These are phyloP conservation scores for Aphidius ervi DNA, from an alignment of 1,140 invertebrate genomes.

Conservation along the genomic window DNA sequence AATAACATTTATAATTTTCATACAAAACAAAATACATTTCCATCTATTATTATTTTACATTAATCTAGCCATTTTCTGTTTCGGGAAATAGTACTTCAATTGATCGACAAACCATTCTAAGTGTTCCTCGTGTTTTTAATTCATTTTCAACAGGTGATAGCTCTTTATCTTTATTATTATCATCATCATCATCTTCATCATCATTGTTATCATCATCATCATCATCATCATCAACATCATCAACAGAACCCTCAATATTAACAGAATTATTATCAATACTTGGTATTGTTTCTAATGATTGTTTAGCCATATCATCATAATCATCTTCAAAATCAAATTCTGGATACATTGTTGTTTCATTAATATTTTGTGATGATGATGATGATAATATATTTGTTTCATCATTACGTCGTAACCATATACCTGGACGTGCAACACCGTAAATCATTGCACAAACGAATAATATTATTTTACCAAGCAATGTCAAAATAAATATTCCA, in stretches of 20 bases:
- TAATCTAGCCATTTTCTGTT: constrained; percentile 9
- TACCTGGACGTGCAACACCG: constrained; percentile 25
- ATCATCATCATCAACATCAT: too few relatives aligned
- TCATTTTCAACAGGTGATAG: not conserved
- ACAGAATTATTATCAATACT: constrained; percentile 20
- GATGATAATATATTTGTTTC: not conserved
- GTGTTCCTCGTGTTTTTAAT: constrained; percentile 10
- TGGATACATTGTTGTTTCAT: constrained; percentile 35
- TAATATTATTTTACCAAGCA: constrained; percentile 34
- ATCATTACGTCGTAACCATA: not conserved
- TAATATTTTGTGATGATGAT: too few relatives aligned
- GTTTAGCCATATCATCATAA: constrained; percentile 28
- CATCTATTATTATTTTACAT: not conserved
- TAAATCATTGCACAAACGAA: constrained; percentile 37
- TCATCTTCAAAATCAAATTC: constrained; percentile 37
- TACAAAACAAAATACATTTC: not conserved
- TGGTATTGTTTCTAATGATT: constrained; percentile 33
- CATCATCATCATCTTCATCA: too few relatives aligned
- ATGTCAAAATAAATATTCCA: constrained; percentile 33
- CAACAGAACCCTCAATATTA: not conserved
- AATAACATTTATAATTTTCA: constrained; percentile 12
- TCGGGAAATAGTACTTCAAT: constrained; percentile 16
- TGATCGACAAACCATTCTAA: constrained; percentile 13
- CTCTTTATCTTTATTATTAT: too few relatives aligned
- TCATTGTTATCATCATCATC: too few relatives aligned